phyloP scores from a whole-genome alignment of 1,140 invertebrate species.

The Listronotus bonariensis region DNA sequence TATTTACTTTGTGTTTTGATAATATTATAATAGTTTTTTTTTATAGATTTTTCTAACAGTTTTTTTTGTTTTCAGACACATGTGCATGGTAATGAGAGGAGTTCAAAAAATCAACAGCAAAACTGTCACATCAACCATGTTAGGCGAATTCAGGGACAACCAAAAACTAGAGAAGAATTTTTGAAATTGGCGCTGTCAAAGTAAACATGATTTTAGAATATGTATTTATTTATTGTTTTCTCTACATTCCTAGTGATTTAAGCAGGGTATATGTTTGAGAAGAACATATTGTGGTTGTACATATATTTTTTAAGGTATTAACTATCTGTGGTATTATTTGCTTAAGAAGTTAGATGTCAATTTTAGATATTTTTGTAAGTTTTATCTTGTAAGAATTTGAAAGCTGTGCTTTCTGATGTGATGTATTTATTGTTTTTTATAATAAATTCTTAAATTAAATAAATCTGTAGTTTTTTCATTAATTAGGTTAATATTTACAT shows the following conservation, averaged over 20 bases:
- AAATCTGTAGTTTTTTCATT: no score
- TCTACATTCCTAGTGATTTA: not conserved
- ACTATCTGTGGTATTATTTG: constrained; percentile 12
- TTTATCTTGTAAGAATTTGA: not conserved
- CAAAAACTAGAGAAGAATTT: constrained; percentile 98
- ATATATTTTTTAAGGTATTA: constrained; percentile 6
- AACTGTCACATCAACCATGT: constrained; percentile 98
- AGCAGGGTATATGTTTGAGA: not conserved
- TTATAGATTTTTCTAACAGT: constrained; percentile 9
- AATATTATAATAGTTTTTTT: no score
- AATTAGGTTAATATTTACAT: no score
- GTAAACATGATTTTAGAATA: constrained; percentile 55
- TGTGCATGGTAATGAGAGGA: constrained; percentile 99
- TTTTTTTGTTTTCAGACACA: constrained; percentile 77
- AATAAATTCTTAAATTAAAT: not conserved
- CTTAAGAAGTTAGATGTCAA: constrained; percentile 1
- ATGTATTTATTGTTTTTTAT: constrained; percentile 12
- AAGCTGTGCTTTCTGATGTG: constrained; percentile 2
- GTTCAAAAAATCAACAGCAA: constrained; percentile 99
- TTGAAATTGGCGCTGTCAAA: constrained; percentile 84
- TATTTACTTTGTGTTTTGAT: no score
- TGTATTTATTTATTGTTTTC: constrained; percentile 3
- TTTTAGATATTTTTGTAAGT: not conserved
- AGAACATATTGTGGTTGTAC: not conserved
- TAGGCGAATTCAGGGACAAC: constrained; percentile 97